Base-by-base conservation (phyloP, 2,888 invertebrate genomes). In the Callimorpha dominula region DNA sequence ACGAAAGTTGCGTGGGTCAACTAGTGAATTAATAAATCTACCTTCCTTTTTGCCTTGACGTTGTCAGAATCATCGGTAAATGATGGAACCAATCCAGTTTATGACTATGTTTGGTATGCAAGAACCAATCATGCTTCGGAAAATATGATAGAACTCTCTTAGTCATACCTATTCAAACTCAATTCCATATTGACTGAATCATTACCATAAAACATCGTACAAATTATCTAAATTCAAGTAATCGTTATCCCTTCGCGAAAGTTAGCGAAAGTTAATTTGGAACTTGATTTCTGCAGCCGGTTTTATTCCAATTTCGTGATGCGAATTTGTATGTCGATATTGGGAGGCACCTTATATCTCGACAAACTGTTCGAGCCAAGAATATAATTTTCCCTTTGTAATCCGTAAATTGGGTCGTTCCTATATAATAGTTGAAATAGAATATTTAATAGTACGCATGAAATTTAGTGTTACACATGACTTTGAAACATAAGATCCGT, bases 321-420 rank as follows among this genome's bases (percentile, higher is more conserved):
- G 68, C 42, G n/a, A 68, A 31, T 72, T 70, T 75, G 49, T 15
- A 60, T 60, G 60, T 31, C 20, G 12, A 31, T 31, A 60, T 60
- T 60, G 12, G 60, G 7, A 60, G 31, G 20, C 31, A 60, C 6
- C 31, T 31, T 14, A 60, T 60, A 60, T 60, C 14, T 31, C 14
- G 60, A 31, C 60, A 31, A 6, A 7, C 2, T 60, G 31, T 4
- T 60, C 31, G 31, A 31, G 11, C 12, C 20, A 60, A 60, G 31
- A 31, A 20, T 31, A 60, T 31, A 31, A 60, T 14, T 60, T 60
- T 60, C 12, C 14, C 31, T 31, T 31, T 4, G 14, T 12, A 31
- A 57, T 60, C 1, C 60, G 4, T 14, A 31, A 60, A 31, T 31
- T 60, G 14, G 2, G 12, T 7, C 4, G 12, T 60, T 60, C 20